These are phyloP conservation scores for Hippolais icterina DNA, from an alignment of 2,113 vertebrate species.

Conservation along the genomic window DNA sequence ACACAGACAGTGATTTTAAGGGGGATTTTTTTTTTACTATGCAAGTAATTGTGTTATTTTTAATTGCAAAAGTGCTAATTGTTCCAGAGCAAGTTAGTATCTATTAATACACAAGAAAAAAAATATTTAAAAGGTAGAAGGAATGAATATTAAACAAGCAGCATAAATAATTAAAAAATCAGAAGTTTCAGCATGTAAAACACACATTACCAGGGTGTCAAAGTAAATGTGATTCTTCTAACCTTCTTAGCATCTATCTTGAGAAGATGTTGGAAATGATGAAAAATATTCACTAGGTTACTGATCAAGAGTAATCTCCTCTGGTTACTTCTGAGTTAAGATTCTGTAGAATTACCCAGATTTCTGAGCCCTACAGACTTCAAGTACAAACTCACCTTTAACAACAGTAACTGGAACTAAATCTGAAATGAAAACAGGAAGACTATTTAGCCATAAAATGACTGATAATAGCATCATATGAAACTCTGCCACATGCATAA, in stretches of 20 bases:
- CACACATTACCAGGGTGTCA: background rate
- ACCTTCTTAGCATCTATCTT: background rate
- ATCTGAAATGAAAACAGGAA: background rate
- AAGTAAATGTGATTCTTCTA: background rate
- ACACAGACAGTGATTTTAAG: background rate
- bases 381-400: background rate
- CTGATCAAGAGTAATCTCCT: background rate
- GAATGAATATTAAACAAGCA: background rate
- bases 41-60: background rate
- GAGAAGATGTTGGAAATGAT: background rate
- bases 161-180: background rate
- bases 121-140: background rate
- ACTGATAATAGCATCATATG: background rate
- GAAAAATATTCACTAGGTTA: background rate
- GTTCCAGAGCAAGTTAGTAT: background rate
- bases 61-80: background rate
- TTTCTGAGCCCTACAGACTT: background rate
- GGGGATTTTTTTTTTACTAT: background rate
- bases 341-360: background rate
- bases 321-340: background rate
- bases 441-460: background rate
- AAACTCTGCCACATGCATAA: background rate
- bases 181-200: background rate
- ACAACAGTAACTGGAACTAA: background rate
- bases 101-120: background rate